Conservation (phyloP, 2,888 invertebrate species). For the Himalopsyche kuldschensis region DNA sequence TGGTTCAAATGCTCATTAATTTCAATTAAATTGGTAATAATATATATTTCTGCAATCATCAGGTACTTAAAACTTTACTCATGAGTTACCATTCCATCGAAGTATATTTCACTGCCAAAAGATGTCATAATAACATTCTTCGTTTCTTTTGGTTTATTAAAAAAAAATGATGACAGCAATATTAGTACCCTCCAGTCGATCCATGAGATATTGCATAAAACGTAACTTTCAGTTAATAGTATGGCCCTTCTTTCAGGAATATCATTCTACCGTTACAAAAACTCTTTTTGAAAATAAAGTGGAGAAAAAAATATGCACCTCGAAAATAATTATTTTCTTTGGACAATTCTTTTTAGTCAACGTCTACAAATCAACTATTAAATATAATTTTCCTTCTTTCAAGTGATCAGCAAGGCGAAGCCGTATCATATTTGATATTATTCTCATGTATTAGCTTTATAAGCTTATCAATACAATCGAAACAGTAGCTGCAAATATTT, state of each 20-base stretch:
- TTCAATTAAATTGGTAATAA: not conserved
- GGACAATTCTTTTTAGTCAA: not conserved
- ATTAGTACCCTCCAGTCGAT: no score
- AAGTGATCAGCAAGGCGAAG: not conserved
- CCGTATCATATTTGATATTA: not conserved
- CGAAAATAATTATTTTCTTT: not conserved
- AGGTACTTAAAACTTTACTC: not conserved
- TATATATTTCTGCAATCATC: not conserved
- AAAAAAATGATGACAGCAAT: no score
- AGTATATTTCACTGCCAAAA: not conserved
- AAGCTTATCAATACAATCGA: not conserved
- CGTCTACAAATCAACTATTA: not conserved
- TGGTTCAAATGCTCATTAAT: not conserved
- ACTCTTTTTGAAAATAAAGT: not conserved
- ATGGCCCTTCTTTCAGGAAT: not conserved
- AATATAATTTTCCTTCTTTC: not conserved
- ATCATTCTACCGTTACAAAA: not conserved
- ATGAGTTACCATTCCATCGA: not conserved
- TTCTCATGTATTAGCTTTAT: not conserved
- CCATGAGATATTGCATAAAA: not conserved
- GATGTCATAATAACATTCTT: no score
- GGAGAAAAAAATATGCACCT: not conserved
- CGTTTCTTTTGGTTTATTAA: no score
- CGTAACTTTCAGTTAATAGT: not conserved
- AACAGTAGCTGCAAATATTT: not conserved